A percentile compares a stretch with the other conserved stretches of the same genome.
These are phyloP conservation scores for Coleophora flavipennella DNA, from an alignment of 2,888 invertebrate genomes.

Conservation along the genomic window DNA sequence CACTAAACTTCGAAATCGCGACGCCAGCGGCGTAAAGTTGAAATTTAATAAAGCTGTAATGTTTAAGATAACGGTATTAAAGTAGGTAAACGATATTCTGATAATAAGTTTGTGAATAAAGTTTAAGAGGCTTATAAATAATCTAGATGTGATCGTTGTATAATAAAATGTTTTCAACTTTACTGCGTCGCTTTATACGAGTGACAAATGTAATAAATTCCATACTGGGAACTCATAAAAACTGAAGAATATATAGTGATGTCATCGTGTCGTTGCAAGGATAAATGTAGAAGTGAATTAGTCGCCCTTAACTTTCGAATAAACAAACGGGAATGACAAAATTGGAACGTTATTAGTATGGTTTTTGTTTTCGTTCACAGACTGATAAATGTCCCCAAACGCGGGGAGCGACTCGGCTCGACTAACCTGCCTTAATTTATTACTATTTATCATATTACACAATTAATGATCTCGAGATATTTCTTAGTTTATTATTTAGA, in stretches of 20 bases:
- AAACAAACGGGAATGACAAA: conserved; percentile 40
- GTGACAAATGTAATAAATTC: conserved; percentile 58
- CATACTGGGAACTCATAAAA: conserved; percentile 52
- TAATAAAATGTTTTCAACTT: conserved; percentile 41
- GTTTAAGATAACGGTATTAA: conserved; percentile 9
- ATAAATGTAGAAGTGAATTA: conserved; percentile 54
- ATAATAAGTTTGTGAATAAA: conserved; percentile 22
- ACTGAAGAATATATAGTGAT: conserved; percentile 43
- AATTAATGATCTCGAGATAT: conserved; percentile 35
- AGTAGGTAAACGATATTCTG: conserved; percentile 1
- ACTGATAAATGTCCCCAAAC: conserved; percentile 25
- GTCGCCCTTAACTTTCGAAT: conserved; percentile 44
- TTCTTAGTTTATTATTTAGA: conserved; percentile 29
- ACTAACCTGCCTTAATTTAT: conserved; percentile 32
- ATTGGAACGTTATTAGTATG: conserved; percentile 21
- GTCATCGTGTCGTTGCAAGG: conserved; percentile 34
- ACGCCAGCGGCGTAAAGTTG: conserved; percentile 11
- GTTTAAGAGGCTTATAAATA: conserved; percentile 35
- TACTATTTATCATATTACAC: conserved; percentile 42
- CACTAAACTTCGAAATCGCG: conserved; percentile 8
- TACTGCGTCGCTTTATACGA: conserved; percentile 37
- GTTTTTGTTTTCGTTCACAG: conserved; percentile 25
- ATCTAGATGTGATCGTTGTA: conserved; percentile 28
- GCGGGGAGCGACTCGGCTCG: conserved; percentile 18
- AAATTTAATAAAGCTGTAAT: conserved; percentile 15